Percentiles rank a stretch among this genome's conserved stretches.
phyloP scores from a whole-genome alignment of 2,888 invertebrate genomes.

The Platycheirus rosarum region DNA sequence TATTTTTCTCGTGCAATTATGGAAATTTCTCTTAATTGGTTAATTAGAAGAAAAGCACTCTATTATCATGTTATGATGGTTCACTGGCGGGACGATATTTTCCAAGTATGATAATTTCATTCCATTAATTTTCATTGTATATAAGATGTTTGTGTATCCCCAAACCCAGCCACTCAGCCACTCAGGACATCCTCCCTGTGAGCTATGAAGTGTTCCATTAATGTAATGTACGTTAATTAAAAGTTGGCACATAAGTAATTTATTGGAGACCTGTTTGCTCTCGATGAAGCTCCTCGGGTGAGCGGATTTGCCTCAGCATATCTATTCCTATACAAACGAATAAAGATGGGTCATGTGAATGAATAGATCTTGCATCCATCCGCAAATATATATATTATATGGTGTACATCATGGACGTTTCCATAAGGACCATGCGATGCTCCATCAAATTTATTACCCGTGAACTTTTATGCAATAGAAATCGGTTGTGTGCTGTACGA shows the following conservation, averaged over 20 bases:
- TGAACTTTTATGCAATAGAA: slow-evolving; percentile 8
- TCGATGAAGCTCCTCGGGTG: slow-evolving; percentile 13
- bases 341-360: slow-evolving; percentile 18
- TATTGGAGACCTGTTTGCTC: slow-evolving; percentile 43
- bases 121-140: slow-evolving; percentile 42
- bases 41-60: slow-evolving; percentile 45
- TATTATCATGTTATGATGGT: slow-evolving; percentile 44
- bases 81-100: slow-evolving; percentile 26
- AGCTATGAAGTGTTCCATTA: slow-evolving; percentile 70
- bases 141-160: slow-evolving; percentile 29
- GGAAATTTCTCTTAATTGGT: slow-evolving; percentile 39
- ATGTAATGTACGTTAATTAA: slow-evolving; percentile 73
- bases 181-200: not conserved
- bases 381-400: not conserved
- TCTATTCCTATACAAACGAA: not conserved
- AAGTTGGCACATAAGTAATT: slow-evolving; percentile 68
- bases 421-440: not conserved
- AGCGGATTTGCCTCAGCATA: slow-evolving; percentile 2
- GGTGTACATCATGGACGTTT: not conserved
- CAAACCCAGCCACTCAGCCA: not conserved
- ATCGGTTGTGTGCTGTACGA: not conserved
- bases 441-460: slow-evolving; percentile 41
- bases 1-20: slow-evolving; percentile 45
- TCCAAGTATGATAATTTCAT: slow-evolving; percentile 42
- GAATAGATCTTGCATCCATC: slow-evolving; percentile 5